Conservation (phyloP, 2,888 invertebrate species). For the Amphipyra berbera region DNA sequence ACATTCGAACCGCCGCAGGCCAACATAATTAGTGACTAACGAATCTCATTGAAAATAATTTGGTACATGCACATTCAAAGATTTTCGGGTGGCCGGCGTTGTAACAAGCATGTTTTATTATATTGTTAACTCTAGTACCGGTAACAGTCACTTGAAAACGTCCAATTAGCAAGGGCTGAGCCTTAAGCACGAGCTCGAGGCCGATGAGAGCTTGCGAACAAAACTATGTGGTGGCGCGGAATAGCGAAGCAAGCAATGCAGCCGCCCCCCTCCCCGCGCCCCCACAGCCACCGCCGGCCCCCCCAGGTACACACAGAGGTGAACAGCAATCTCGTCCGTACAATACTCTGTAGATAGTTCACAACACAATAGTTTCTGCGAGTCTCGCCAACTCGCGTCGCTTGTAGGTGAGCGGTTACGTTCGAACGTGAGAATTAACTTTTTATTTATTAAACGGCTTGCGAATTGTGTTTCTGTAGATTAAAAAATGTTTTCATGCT, state of each 20-base stretch:
- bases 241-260: conserved; percentile 78
- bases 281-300: conserved; percentile 56
- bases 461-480: background rate
- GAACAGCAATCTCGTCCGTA: conserved; percentile 81
- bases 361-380: conserved; percentile 72
- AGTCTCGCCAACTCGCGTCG: conserved; percentile 63
- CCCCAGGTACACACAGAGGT: conserved; percentile 75
- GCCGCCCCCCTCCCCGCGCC: conserved; percentile 57
- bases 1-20: conserved; percentile 42
- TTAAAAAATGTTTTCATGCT: conserved; percentile 11
- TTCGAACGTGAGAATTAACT: conserved; percentile 52
- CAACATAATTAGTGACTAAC: conserved; percentile 52
- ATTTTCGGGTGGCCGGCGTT: conserved; percentile 47
- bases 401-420: conserved; percentile 56
- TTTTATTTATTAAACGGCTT: conserved; percentile 46
- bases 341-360: conserved; percentile 72
- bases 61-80: conserved; percentile 50
- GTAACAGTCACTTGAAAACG: conserved; percentile 73
- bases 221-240: conserved; percentile 83
- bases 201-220: conserved; percentile 83
- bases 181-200: conserved; percentile 80
- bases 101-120: conserved; percentile 58
- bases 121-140: conserved; percentile 68
- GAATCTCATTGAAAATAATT: conserved; percentile 56
- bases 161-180: conserved; percentile 78